Conservation (phyloP, 2,113 vertebrate species). For the Erpornis zantholeuca region DNA sequence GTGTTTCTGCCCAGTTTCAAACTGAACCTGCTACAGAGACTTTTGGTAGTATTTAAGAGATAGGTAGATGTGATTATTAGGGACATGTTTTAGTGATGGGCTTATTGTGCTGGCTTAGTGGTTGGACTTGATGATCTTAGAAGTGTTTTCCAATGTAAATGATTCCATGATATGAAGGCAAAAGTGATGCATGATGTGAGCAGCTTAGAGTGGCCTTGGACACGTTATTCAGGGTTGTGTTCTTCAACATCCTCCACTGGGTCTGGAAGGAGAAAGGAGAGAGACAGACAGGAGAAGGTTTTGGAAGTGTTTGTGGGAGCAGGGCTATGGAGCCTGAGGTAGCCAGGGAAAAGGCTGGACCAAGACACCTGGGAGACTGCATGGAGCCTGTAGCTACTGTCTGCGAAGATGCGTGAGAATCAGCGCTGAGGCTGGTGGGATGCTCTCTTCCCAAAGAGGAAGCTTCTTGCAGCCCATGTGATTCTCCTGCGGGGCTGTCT, state of each 20-base stretch:
- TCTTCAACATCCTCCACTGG: neutral
- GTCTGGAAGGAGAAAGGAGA: neutral
- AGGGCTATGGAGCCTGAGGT: neutral
- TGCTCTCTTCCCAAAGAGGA: neutral
- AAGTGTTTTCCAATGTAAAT: neutral
- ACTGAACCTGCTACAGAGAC: neutral
- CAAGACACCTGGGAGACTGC: neutral
- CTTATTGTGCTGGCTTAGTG: neutral
- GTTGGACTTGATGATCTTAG: neutral
- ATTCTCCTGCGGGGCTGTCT: neutral
- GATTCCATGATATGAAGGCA: neutral
- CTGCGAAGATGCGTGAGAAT: neutral
- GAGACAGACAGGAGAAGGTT: neutral
- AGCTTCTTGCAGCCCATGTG: neutral
- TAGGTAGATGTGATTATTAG: no score
- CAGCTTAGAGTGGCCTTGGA: neutral
- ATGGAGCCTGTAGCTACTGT: fast-evolving
- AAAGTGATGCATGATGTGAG: neutral
- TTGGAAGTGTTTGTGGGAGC: neutral
- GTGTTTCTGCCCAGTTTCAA: no score
- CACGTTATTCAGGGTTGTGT: neutral
- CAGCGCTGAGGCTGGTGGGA: neutral
- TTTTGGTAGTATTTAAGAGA: neutral
- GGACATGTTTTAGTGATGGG: neutral
- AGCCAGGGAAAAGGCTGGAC: neutral